Evolutionary conservation across 2,888 invertebrate species (phyloP), one percentile per base, ranked within the genome.

Genomic region (Thereva nobilitata): DNA sequence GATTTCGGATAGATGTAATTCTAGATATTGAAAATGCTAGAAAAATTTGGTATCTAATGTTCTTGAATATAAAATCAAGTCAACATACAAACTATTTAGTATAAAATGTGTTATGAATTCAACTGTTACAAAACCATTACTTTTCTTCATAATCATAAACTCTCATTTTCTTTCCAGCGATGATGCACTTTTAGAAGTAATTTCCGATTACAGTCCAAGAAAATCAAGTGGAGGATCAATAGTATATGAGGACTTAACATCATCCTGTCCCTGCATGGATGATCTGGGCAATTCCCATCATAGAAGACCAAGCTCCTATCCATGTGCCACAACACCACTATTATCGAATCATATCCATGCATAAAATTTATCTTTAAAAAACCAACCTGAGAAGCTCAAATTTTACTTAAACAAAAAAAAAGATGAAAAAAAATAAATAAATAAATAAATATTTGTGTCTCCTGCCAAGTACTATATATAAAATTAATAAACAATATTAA

Each of bases 161-260:
- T 42, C 42, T 42, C 9, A 23, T 23, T 23, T 2, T 23, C 2
- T 37, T 34, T 53, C n/a, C 59, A 81, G 81, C 69, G 80, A 81
- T 67, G 81, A 81, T 59, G 81, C 78, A 3, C 72, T 81, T 10
- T 70, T 81, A 12, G 81, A 81, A 72, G 78, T 80, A 4, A 75
- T 77, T 65, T 76, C 76, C 10, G 80, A 81, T 70, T 74, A 78
- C 0, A 68, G 77, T 45, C 73, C 74, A 8, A 75, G 80, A 0
- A 80, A 79, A 23, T 76, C 78, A 7, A 79, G 77, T 1, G 79
- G 77, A n/a, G 74, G 74, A 49, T 80, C 79, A 4, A 76, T 76
- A 12, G 61, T 64, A 9, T 71, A 64, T 44, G 79, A 80, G 64
- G 80, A 81, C 64, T 72, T 78, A 5, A 76, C 79, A 4, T 68